Conservation (phyloP, 2,888 invertebrate species). For the Gonocerus acuteangulatus region DNA sequence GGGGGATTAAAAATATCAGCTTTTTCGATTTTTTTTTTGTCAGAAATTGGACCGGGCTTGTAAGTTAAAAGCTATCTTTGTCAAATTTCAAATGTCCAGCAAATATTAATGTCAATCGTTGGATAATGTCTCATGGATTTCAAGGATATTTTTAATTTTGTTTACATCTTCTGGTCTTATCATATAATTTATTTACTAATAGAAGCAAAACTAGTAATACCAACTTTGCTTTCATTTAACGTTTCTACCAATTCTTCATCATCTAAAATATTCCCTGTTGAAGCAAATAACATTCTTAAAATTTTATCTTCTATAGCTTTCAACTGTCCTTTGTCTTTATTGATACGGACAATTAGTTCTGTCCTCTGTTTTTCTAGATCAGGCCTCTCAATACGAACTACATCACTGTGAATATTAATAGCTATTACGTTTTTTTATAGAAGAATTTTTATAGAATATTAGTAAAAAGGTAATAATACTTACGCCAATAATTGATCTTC, state of each 20-base stretch:
- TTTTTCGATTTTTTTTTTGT: too few species aligned
- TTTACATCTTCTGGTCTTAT: too few species aligned
- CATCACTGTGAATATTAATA: conserved; percentile 60
- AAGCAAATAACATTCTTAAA: conserved; percentile 67
- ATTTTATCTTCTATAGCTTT: conserved; percentile 86
- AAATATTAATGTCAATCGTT: too few species aligned
- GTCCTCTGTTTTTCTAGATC: conserved; percentile 75
- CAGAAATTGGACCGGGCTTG: too few species aligned
- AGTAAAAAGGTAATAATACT: conserved; percentile 49
- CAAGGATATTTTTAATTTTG: too few species aligned
- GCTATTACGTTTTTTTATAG: not conserved
- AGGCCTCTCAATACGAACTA: conserved; percentile 83
- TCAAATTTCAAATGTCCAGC: too few species aligned
- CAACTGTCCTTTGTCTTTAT: conserved; percentile 73
- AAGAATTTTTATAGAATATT: too few species aligned
- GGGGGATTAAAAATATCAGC: too few species aligned
- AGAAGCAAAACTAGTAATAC: too few species aligned
- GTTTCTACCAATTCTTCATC: conserved; percentile 89
- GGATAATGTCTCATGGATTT: too few species aligned
- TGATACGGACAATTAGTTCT: conserved; percentile 75
- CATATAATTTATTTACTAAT: too few species aligned
- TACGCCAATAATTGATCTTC: conserved; percentile 88
- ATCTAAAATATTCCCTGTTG: conserved; percentile 84
- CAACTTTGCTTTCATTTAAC: conserved; percentile 74
- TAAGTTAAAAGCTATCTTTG: too few species aligned